phyloP scores from a whole-genome alignment of 2,797 vertebrate genomes.

The Amphiprion clarkii region DNA sequence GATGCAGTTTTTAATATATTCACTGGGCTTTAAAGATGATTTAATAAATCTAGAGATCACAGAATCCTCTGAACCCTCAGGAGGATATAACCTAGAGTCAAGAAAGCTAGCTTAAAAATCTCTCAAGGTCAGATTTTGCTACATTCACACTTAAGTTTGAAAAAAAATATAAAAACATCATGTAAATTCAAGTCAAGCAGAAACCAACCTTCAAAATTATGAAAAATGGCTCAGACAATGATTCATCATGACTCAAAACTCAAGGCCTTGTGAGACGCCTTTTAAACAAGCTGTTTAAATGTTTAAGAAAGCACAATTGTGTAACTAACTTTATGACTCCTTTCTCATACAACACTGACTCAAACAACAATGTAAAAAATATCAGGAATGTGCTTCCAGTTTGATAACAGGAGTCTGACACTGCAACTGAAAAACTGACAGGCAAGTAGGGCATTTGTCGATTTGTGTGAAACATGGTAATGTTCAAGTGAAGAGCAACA shows the following conservation, averaged over 20 bases:
- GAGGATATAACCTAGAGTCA: slow-evolving; percentile 42
- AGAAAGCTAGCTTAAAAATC: slow-evolving; percentile 43
- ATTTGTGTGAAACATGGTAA: slow-evolving; percentile 50
- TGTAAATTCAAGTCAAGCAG: slow-evolving; percentile 33
- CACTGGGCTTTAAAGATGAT: slow-evolving; percentile 40
- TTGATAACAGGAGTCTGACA: slow-evolving; percentile 35
- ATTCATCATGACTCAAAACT: slow-evolving; percentile 42
- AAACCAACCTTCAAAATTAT: slow-evolving; percentile 22
- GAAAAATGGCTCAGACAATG: slow-evolving; percentile 34
- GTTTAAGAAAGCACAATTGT: not conserved
- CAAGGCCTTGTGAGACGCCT: slow-evolving; percentile 13
- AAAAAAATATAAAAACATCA: slow-evolving; percentile 34
- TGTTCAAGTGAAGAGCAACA: slow-evolving; percentile 34
- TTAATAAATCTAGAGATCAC: slow-evolving; percentile 47
- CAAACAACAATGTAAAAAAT: slow-evolving; percentile 18
- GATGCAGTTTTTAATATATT: slow-evolving; percentile 53
- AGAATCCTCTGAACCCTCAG: slow-evolving; percentile 43
- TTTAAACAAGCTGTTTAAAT: slow-evolving; percentile 20
- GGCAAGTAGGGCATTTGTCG: slow-evolving; percentile 31
- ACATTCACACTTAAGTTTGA: slow-evolving; percentile 32
- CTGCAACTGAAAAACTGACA: slow-evolving; percentile 25
- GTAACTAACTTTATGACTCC: not conserved
- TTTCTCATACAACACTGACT: slow-evolving; percentile 27
- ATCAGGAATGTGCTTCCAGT: slow-evolving; percentile 12
- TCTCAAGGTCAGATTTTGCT: slow-evolving; percentile 41